These are phyloP conservation scores for Agrotis exclamationis DNA, from an alignment of 2,888 invertebrate species.

Conservation along the genomic window DNA sequence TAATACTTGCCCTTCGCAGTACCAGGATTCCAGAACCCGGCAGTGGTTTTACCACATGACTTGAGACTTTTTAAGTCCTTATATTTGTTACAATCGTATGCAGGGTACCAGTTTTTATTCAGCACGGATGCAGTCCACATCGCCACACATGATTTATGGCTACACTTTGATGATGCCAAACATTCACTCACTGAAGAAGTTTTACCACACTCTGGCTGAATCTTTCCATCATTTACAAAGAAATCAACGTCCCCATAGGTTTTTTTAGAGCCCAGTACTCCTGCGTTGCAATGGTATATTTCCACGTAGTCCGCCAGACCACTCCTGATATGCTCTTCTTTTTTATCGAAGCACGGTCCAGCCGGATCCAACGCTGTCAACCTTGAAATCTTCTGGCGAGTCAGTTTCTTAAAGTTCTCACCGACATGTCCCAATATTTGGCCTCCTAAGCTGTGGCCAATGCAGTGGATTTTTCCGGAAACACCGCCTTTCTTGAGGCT, in stretches of 20 bases:
- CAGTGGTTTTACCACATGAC: slow-evolving; percentile 76
- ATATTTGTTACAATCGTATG: slow-evolving; percentile 79
- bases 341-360: slow-evolving; percentile 83
- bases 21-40: slow-evolving; percentile 85
- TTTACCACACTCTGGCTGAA: slow-evolving; percentile 90
- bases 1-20: slow-evolving; percentile 82
- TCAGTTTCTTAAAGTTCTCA: slow-evolving; percentile 73
- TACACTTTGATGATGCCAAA: slow-evolving; percentile 81
- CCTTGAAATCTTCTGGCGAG: slow-evolving; percentile 76
- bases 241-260: slow-evolving; percentile 91
- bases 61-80: slow-evolving; percentile 74
- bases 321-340: slow-evolving; percentile 87
- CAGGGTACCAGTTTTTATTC: slow-evolving; percentile 75
- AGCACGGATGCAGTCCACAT: slow-evolving; percentile 81
- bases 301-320: slow-evolving; percentile 91
- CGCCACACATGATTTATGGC: slow-evolving; percentile 80
- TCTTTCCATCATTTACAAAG: slow-evolving; percentile 90
- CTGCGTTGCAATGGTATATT: slow-evolving; percentile 91
- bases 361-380: slow-evolving; percentile 86
- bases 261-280: slow-evolving; percentile 85
- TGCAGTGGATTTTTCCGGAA: slow-evolving; percentile 79
- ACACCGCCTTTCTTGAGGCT: slow-evolving; percentile 74
- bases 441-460: slow-evolving; percentile 85
- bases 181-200: slow-evolving; percentile 73
- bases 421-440: slow-evolving; percentile 84